Base-by-base conservation (phyloP, 2,113 vertebrate genomes). In the Limnothrissa miodon region DNA sequence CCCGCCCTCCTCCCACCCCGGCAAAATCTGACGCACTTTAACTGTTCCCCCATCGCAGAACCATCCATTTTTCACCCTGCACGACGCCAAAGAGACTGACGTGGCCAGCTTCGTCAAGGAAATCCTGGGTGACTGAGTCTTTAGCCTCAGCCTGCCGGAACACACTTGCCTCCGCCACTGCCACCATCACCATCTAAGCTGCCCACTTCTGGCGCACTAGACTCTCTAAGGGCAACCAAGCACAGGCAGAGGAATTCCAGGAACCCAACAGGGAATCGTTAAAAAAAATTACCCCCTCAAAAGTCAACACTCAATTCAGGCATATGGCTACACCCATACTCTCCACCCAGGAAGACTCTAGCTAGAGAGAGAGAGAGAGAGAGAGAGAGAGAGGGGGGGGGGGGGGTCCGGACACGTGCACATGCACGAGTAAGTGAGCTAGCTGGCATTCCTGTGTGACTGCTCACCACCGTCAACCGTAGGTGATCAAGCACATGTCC, bases 81-180 rank as follows among this genome's bases (percentile, higher is more conserved):
- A 99, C 4, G 97, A 98, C 95, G 95, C 96, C 96, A 97, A 98
- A 97, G 96, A 96, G 82, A 98, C 97, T 84, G 98, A 99, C 81
- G 97, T 98, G 94, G 97, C 97, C 78, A 96, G 95, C 93, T 99
- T 99, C 92, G 98, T 99, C 91, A 98, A 96, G 89, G 92, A 93
- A 89, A 96, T 98, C 94, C 91, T 99, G 90, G 97, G 96, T 89
- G 96, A 96, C 93, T 97, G 91, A 45, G 42, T 79, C 62, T 11
- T 25, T 8, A 25, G 33, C 59, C 29, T 33, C 25, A 15, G 59
- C n/a, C 59, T 66, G 9, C 59, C 29, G 59, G 59, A 66, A 66
- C 59, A 66, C 23, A 21, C 56, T 21, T 23, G 25, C 21, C 56
- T n/a, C 56, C 21, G 21, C 56, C 21, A 21, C 56, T 9, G 10